These are phyloP conservation scores for Dermatemys mawii DNA, from an alignment of 2,113 vertebrate genomes.

Conservation along the genomic window DNA sequence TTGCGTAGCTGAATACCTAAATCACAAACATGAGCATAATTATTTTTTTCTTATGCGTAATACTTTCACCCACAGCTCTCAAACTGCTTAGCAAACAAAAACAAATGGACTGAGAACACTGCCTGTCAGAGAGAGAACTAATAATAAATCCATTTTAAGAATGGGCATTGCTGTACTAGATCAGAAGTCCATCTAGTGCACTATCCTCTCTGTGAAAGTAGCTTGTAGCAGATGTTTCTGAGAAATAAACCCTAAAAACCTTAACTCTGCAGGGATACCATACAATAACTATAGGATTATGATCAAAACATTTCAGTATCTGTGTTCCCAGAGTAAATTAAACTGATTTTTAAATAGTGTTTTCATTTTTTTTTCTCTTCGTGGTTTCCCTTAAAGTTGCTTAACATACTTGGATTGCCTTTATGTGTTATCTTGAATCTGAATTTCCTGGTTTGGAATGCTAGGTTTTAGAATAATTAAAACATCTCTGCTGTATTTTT, in stretches of 20 bases:
- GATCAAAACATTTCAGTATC: neutral
- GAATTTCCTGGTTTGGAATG: neutral
- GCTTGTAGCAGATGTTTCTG: neutral
- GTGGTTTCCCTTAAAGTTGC: neutral
- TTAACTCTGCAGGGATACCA: neutral
- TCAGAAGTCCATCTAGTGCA: neutral
- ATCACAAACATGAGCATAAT: neutral
- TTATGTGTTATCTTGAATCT: neutral
- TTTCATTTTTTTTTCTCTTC: neutral
- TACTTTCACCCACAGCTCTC: neutral
- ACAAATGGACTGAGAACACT: neutral
- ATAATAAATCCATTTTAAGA: neutral
- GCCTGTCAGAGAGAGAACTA: neutral
- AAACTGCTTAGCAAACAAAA: neutral
- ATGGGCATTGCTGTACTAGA: neutral
- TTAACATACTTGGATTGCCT: neutral
- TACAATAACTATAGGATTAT: neutral
- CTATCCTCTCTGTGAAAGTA: neutral
- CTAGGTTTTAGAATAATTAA: neutral
- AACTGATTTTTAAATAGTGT: neutral
- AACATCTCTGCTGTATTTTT: neutral
- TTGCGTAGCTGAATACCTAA: constrained; percentile 98
- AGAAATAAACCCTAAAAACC: neutral
- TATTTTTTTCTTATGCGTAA: neutral
- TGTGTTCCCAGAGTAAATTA: neutral